Percentiles rank a stretch among this genome's conserved stretches.
Evolutionary conservation across 2,888 invertebrate genomes (phyloP).

Genomic region (Mongoloraphidia duomilia): DNA sequence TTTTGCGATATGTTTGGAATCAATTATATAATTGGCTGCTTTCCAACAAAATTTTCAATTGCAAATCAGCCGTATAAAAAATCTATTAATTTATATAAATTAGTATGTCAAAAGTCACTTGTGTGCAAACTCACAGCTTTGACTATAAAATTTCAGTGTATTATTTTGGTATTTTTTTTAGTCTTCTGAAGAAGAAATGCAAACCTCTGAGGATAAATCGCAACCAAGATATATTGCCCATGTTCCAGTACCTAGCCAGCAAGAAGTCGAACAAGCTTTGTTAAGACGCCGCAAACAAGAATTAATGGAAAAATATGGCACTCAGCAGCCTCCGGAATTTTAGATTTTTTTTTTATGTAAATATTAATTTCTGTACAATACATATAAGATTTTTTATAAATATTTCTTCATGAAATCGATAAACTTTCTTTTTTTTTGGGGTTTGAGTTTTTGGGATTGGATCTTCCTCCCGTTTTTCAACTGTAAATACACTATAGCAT

Average conservation of each 20-base stretch:
- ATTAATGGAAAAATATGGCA: conserved; percentile 69
- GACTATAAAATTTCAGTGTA: background rate
- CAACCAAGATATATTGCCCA: conserved; percentile 59
- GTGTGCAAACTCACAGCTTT: no score
- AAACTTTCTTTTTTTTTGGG: no score
- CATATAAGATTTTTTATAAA: no score
- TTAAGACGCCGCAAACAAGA: conserved; percentile 84
- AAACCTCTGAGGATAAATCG: conserved; percentile 28
- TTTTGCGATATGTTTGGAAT: no score
- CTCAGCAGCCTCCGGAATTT: conserved; percentile 20
- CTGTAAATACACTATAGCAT: no score
- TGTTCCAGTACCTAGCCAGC: conserved; percentile 87
- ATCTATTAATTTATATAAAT: background rate
- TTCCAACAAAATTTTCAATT: no score
- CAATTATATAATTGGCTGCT: no score
- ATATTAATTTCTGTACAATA: no score
- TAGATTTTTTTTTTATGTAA: background rate
- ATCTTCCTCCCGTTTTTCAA: no score
- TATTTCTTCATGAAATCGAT: no score
- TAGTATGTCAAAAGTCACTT: no score
- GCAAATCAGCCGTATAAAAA: background rate
- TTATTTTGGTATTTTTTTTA: background rate
- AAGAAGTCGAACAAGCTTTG: conserved; percentile 86
- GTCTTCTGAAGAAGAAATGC: conserved; percentile 19
- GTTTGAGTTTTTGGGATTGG: no score